Conservation (phyloP, 1,140 invertebrate species). For the Drosophila melanica region DNA sequence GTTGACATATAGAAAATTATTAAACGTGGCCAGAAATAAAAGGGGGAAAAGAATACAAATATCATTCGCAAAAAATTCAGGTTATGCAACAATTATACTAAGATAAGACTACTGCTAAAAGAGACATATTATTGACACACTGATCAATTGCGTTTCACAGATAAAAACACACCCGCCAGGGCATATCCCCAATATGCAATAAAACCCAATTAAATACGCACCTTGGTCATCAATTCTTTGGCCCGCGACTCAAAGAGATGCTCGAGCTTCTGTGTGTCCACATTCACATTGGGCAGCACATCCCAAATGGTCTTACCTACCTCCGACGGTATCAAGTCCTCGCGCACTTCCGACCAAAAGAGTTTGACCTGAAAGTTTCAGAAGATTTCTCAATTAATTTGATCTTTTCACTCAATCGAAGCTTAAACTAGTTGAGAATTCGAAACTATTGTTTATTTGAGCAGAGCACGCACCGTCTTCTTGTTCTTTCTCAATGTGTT, state of each 20-base stretch:
- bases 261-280: constrained; percentile 97
- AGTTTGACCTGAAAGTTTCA: constrained; percentile 88
- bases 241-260: constrained; percentile 98
- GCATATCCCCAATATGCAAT: constrained; percentile 5
- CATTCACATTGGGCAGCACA: constrained; percentile 91
- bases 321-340: constrained; percentile 91
- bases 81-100: constrained; percentile 60
- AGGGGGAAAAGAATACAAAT: constrained; percentile 70
- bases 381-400: neutral
- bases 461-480: constrained; percentile 89
- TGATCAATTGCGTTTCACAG: constrained; percentile 41
- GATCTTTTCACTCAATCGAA: neutral
- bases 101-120: constrained; percentile 42
- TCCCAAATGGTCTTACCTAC: constrained; percentile 96
- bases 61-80: constrained; percentile 64
- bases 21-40: constrained; percentile 65
- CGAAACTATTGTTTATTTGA: no score
- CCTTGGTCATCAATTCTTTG: constrained; percentile 97
- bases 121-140: constrained; percentile 61
- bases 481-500: constrained; percentile 93
- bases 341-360: constrained; percentile 98
- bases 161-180: neutral
- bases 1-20: constrained; percentile 63
- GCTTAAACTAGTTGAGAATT: no score
- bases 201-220: constrained; percentile 78